Percentiles rank a stretch among this genome's conserved stretches.
Evolutionary conservation across 2,888 invertebrate species (phyloP).

Genomic region (Aradus depressus): DNA sequence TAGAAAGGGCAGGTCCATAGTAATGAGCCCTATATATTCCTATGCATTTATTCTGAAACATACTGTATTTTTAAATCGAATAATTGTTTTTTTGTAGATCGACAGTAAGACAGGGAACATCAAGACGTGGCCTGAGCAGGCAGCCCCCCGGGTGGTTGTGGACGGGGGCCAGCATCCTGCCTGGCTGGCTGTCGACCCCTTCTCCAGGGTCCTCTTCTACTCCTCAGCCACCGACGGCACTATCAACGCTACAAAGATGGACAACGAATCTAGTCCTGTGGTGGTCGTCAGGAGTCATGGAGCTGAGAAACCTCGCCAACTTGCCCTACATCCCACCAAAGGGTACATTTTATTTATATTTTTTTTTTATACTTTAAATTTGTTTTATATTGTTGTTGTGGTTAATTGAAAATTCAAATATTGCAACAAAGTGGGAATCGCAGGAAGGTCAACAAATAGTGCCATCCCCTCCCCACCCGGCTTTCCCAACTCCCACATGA

Average conservation of each 20-base stretch:
- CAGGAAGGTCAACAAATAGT: no score
- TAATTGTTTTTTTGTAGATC: conserved; percentile 38
- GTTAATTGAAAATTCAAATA: not conserved
- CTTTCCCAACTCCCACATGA: no score
- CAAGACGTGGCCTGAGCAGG: conserved; percentile 50
- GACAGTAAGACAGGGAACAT: conserved; percentile 59
- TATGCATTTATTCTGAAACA: not conserved
- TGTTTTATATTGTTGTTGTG: not conserved
- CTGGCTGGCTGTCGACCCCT: conserved; percentile 76
- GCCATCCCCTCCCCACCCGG: no score
- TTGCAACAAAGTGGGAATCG: no score
- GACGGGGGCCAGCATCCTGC: conserved; percentile 42
- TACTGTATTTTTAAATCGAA: not conserved
- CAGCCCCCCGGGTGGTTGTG: conserved; percentile 52
- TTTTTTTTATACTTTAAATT: no score
- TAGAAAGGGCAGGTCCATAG: no score
- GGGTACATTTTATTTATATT: no score
- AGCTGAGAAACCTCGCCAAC: conserved; percentile 68
- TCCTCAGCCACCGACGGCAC: conserved; percentile 70
- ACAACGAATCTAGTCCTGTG: conserved; percentile 37
- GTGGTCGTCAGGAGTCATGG: conserved; percentile 48
- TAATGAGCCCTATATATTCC: no score
- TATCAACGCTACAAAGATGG: conserved; percentile 76
- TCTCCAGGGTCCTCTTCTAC: conserved; percentile 79
- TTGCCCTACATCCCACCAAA: conserved; percentile 73